phyloP scores from a whole-genome alignment of 2,797 vertebrate genomes.

The Labroides dimidiatus region DNA sequence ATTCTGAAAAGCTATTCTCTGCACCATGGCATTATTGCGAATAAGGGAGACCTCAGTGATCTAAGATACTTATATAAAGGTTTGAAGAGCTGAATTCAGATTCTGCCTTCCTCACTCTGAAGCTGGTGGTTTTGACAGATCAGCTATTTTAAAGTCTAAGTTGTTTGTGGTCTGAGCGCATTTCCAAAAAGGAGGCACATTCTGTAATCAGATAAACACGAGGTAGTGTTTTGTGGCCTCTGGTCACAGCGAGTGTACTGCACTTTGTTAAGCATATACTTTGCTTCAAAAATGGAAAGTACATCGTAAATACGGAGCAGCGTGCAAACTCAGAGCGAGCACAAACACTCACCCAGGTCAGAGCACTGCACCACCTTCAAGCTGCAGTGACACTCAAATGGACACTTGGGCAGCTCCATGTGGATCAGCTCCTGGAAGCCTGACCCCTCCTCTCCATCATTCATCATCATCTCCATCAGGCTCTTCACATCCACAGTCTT shows the following conservation, averaged over 20 bases:
- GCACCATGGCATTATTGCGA: too few species aligned
- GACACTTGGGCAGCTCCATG: neutral
- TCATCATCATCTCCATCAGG: constrained; percentile 7
- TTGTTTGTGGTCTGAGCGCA: constrained; percentile 2
- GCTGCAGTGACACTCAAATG: neutral
- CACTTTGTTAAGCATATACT: neutral
- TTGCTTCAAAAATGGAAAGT: constrained; percentile 3
- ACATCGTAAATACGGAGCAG: neutral
- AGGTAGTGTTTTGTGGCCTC: constrained; percentile 3
- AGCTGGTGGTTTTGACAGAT: neutral
- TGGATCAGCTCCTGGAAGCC: neutral
- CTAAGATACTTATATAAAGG: neutral
- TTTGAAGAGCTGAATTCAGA: neutral
- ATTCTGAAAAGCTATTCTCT: neutral
- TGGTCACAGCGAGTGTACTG: constrained; percentile 1
- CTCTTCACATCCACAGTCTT: constrained; percentile 5
- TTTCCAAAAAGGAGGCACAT: neutral
- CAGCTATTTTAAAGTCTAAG: constrained; percentile 3
- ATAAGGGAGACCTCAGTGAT: neutral
- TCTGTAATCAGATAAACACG: constrained; percentile 6
- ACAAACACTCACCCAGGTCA: constrained; percentile 5
- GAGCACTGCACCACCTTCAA: constrained; percentile 11
- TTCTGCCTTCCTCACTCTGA: neutral
- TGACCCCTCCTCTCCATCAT: neutral
- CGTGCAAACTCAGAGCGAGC: neutral